Evolutionary conservation across 2,888 invertebrate genomes (phyloP).

Genomic region (Holacanthella duospinosa): DNA sequence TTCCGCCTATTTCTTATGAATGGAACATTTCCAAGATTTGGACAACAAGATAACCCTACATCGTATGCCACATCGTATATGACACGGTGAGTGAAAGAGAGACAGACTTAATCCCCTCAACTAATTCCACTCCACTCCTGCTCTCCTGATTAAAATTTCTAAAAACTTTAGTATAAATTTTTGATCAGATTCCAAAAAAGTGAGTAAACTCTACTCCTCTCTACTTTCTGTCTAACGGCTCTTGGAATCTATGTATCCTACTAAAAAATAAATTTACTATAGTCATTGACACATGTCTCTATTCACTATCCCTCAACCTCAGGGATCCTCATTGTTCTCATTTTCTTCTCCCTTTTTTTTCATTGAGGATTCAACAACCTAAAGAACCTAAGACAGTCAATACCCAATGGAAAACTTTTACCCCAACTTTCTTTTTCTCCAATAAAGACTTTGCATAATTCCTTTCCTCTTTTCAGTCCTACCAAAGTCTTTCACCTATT

Average conservation of each 20-base stretch:
- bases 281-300: conserved; percentile 1
- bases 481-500: neutral
- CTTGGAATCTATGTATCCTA: neutral
- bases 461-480: neutral
- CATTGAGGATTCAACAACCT: neutral
- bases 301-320: no score
- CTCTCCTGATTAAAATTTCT: neutral
- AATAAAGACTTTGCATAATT: conserved; percentile 5
- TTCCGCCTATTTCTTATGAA: conserved; percentile 62
- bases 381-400: neutral
- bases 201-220: neutral
- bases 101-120: neutral
- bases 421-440: neutral
- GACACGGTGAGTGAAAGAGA: conserved; percentile 36
- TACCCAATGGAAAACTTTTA: neutral
- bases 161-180: neutral
- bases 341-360: no score
- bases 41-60: conserved; percentile 73
- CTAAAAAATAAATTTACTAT: neutral
- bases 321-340: no score
- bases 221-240: neutral
- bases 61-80: conserved; percentile 51
- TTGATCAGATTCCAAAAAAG: neutral
- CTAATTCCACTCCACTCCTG: neutral
- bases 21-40: conserved; percentile 66